Base-by-base conservation (phyloP, 1,140 invertebrate species). In the Pseudomyrmex concolor region DNA sequence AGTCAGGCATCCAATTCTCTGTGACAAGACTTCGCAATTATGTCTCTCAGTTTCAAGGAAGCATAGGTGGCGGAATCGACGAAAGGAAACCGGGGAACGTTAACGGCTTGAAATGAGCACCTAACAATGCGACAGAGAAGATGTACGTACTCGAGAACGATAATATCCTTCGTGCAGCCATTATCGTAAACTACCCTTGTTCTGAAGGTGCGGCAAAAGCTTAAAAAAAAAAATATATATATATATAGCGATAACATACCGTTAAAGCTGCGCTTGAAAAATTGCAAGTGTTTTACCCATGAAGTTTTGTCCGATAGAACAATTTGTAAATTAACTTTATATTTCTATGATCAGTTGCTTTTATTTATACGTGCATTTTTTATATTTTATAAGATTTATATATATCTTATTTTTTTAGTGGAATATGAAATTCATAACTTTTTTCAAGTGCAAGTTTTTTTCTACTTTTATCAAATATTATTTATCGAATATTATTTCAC, bases 1-100 rank as follows among this genome's bases (percentile, higher is more conserved):
- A 73, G 72, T 50, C 70, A 55, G 62, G 67, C 19, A 62, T 43
- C 78, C 68, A 83, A 74, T 87, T 84, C 59, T 85, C 77, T 68
- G 76, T 78, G 92, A 92, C 91, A 92, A 92, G 92, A 89, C 86
- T 91, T 86, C 84, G 91, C 92, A 92, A 92, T 92, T 92, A 92
- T 92, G 86, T 87, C 84, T 50, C 34, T 84, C 85, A 86, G 88
- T 86, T 89, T 80, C 74, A 57, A 72, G 59, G 19, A 19, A 63
- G 25, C 70, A 10, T 71, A 25, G 66, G 10, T 76, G 60, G 57
- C 76, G 57, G 60, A 63, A 70, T 84, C 60, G 74, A 55, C 8
- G 25, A 71, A 82, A 77, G 19, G 73, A 71, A 19, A 55, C 67
- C 82, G 57, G 54, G 45, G 25, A 81, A 71, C 45, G 71, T 73